Evolutionary conservation across 2,797 vertebrate genomes (phyloP).

Genomic region (Amphiprion clarkii): DNA sequence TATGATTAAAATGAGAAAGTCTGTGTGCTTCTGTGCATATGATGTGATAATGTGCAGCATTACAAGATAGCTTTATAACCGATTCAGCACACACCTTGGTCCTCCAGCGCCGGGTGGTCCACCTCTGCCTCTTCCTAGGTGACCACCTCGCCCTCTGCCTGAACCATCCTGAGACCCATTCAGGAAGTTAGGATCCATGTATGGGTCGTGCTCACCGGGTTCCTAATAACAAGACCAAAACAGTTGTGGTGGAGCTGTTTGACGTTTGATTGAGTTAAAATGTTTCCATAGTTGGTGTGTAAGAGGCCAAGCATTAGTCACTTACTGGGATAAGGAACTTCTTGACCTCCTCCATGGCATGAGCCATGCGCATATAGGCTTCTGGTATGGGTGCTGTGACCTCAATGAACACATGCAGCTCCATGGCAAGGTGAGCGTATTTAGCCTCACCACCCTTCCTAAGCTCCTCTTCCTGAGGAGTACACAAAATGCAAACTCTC

Average conservation of each 20-base stretch:
- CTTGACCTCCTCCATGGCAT: slow-evolving; percentile 98
- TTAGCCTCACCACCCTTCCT: slow-evolving; percentile 96
- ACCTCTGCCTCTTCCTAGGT: slow-evolving; percentile 91
- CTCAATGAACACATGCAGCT: slow-evolving; percentile 97
- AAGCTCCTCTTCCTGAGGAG: slow-evolving; percentile 92
- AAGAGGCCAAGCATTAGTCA: slow-evolving; percentile 5
- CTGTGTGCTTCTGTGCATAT: too few relatives aligned
- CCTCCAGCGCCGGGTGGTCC: slow-evolving; percentile 91
- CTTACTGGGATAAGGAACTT: slow-evolving; percentile 97
- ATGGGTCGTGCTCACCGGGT: slow-evolving; percentile 95
- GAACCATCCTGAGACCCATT: slow-evolving; percentile 93
- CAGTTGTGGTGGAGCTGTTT: neutral
- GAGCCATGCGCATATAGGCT: slow-evolving; percentile 96
- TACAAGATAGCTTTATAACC: neutral
- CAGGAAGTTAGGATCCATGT: slow-evolving; percentile 95
- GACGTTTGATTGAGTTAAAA: neutral
- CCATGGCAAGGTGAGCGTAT: slow-evolving; percentile 96
- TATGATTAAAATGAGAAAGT: too few relatives aligned
- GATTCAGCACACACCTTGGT: slow-evolving; percentile 85
- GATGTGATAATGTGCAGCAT: too few relatives aligned
- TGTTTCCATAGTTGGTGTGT: neutral
- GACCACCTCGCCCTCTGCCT: slow-evolving; percentile 90
- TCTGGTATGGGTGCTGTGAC: slow-evolving; percentile 96
- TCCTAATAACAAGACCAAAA: slow-evolving; percentile 81
- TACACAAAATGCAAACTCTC: neutral